Evolutionary conservation across 2,113 vertebrate species (phyloP).

Genomic region (Orthonyx spaldingii): DNA sequence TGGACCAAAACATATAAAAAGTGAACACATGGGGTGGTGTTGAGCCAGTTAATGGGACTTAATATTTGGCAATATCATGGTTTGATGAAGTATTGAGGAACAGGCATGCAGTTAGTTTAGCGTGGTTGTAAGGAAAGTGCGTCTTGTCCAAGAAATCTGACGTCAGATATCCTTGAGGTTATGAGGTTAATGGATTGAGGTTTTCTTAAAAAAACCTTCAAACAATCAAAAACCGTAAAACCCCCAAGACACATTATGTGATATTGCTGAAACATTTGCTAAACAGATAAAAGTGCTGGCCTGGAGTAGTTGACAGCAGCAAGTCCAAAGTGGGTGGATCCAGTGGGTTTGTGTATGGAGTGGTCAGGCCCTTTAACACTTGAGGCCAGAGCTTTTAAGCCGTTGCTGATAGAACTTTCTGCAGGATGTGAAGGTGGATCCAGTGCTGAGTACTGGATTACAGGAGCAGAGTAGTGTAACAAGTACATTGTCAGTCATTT

Average conservation of each 20-base stretch:
- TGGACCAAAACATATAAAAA: neutral
- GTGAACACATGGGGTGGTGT: neutral
- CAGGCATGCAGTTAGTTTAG: neutral
- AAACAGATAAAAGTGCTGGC: neutral
- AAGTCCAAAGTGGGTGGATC: neutral
- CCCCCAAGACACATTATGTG: neutral
- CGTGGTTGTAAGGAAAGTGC: neutral
- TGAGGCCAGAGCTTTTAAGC: neutral
- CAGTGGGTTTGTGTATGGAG: neutral
- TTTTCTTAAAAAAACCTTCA: neutral
- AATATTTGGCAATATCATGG: neutral
- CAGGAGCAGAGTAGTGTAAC: neutral
- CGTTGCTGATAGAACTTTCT: neutral
- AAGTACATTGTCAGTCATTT: neutral
- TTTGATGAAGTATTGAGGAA: neutral
- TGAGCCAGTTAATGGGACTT: neutral
- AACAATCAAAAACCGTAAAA: neutral
- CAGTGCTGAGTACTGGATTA: neutral
- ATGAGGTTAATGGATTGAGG: slow-evolving; percentile 37
- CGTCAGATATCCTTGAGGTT: neutral
- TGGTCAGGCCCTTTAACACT: neutral
- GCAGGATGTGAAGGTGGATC: neutral
- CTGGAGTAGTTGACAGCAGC: neutral
- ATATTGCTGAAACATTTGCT: neutral
- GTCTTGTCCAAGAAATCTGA: neutral